A percentile compares a stretch with the other conserved stretches of the same genome.
Evolutionary conservation across 2,888 invertebrate genomes (phyloP).

Genomic region (Bugulina stolonifera): DNA sequence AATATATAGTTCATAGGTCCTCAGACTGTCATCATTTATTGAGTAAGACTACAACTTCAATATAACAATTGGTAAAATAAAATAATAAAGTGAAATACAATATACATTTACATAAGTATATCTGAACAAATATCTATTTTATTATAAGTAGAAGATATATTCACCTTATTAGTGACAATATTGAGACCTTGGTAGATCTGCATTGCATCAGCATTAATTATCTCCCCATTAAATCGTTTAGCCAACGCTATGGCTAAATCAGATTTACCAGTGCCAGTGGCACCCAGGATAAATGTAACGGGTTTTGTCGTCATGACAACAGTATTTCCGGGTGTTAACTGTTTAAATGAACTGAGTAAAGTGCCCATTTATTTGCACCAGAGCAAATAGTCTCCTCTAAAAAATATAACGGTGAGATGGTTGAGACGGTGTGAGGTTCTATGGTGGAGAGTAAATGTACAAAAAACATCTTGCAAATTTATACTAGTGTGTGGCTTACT

Average conservation of each 20-base stretch:
- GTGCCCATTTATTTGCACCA: no score
- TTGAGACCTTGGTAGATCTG: conserved; percentile 93
- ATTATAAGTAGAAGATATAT: no score
- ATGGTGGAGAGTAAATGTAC: no score
- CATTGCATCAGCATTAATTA: conserved; percentile 98
- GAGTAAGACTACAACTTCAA: background rate
- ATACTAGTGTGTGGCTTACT: no score
- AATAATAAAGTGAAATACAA: background rate
- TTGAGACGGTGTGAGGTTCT: no score
- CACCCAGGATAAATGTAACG: conserved; percentile 80
- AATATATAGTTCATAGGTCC: background rate
- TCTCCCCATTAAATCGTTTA: conserved; percentile 75
- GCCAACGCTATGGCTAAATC: conserved; percentile 89
- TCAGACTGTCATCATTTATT: no score
- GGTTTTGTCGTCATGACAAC: conserved; percentile 33
- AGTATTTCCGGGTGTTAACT: no score
- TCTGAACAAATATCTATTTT: no score
- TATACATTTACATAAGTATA: background rate
- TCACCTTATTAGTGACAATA: conserved; percentile 86
- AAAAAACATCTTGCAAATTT: no score
- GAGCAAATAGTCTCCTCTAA: no score
- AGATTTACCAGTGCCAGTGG: conserved; percentile 95
- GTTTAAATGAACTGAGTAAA: no score
- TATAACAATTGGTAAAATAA: background rate
- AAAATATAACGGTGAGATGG: no score